Conservation (phyloP, 2,888 invertebrate genomes). For the Heliconius ethilla region DNA sequence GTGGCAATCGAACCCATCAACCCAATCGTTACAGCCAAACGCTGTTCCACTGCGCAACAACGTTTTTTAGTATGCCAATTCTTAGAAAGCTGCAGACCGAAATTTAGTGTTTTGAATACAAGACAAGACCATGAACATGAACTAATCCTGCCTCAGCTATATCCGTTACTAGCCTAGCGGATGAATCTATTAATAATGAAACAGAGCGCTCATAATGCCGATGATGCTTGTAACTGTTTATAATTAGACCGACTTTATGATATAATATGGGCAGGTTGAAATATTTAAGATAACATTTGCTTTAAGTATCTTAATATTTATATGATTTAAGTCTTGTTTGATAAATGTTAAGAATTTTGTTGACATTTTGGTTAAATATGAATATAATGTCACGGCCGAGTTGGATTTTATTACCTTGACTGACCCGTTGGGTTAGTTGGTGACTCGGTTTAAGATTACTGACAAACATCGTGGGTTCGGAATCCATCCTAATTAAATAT, state of each 20-base stretch:
- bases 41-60: too few species aligned
- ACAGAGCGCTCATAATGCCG: slow-evolving; percentile 32
- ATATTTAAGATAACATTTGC: slow-evolving; percentile 32
- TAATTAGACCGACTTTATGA: slow-evolving; percentile 37
- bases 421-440: background rate
- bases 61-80: background rate
- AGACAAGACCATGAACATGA: slow-evolving; percentile 29
- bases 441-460: background rate
- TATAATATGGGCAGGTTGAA: slow-evolving; percentile 28
- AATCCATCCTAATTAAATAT: background rate
- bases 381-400: slow-evolving; percentile 9
- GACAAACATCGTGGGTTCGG: background rate
- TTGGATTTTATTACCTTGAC: background rate
- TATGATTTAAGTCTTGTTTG: background rate
- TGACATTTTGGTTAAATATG: slow-evolving; percentile 13
- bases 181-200: slow-evolving; percentile 35
- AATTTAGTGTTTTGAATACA: background rate
- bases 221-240: slow-evolving; percentile 35
- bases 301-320: slow-evolving; percentile 18
- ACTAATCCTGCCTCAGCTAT: slow-evolving; percentile 25
- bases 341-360: slow-evolving; percentile 3
- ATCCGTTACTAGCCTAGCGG: slow-evolving; percentile 28
- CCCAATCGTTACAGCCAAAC: background rate
- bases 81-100: background rate
- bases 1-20: background rate